Base-by-base conservation (phyloP, 2,113 vertebrate genomes). In the Noctilio leporinus region DNA sequence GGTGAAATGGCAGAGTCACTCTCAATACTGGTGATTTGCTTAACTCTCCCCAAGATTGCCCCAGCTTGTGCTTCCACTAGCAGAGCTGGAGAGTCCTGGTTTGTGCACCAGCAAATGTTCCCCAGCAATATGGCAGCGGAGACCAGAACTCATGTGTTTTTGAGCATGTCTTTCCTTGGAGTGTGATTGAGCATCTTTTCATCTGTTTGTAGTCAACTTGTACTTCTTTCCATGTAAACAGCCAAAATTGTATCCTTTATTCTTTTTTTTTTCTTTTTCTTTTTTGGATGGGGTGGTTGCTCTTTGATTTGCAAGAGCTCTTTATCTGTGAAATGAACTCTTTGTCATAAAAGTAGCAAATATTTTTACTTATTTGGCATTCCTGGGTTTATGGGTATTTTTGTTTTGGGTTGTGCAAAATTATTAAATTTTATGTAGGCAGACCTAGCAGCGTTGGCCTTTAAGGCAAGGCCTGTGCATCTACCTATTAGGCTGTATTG, bases 31-130 rank as follows among this genome's bases (percentile, higher is more conserved):
- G 43, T 22, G 24, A 35, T 69, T 49, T 65, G 49, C 78, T 19
- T 26, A 47, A 69, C 30, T 10, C 2, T 20, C 38, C 0, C 5
- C 7, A 2, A 38, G 33, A 35, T 0, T 73, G 26, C 33, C 15
- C 30, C 33, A 4, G 7, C 14, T 7, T 22, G 49, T 16, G 67
- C 53, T 35, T 30, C n/a, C 73, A 64, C 28, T 10, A 2, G 26
- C 12, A 40, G 45, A 26, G 9, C 16, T 4, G 22, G 67, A 62
- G n/a, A 7, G 5, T 19, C 28, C 20, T 20, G 45, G 9, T 33
- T 75, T 26, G 38, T 30, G 22, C 2, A 69, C 17, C 12, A 20
- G 1, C 19, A 33, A 51, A 62, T 2, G 59, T 62, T 14, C 45
- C 59, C 22, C 35, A 4, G 62, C 2, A 4, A 45, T 9, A 30